Evolutionary conservation across 2,113 vertebrate genomes (phyloP).

Genomic region (Rhea americana): DNA sequence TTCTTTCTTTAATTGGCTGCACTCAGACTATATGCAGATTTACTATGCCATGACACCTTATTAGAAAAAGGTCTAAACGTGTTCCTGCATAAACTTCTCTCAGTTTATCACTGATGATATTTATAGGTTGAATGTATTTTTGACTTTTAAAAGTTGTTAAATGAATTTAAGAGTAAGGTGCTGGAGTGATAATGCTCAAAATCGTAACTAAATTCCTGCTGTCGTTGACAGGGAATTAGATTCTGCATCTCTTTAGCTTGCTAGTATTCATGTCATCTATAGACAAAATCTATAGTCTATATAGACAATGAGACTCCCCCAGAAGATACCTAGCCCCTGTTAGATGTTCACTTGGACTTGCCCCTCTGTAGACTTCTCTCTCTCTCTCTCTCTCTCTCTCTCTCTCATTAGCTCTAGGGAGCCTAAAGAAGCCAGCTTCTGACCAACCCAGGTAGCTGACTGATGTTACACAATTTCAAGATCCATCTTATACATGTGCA

Average conservation of each 20-base stretch:
- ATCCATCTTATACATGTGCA: accelerated
- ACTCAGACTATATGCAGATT: background rate
- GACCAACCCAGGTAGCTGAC: background rate
- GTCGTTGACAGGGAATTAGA: background rate
- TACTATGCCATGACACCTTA: accelerated
- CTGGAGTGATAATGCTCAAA: background rate
- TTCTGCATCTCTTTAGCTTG: background rate
- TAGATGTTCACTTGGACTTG: background rate
- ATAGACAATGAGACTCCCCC: background rate
- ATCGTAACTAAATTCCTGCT: background rate
- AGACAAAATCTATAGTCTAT: background rate
- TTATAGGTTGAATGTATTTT: background rate
- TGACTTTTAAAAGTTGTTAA: background rate
- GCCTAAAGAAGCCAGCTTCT: background rate
- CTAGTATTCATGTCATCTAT: background rate
- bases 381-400: background rate
- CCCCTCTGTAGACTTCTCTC: background rate
- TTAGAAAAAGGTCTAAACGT: background rate
- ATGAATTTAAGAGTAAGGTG: background rate
- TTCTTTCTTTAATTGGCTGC: background rate
- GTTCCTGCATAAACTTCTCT: background rate
- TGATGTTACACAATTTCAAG: background rate
- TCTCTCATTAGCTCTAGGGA: background rate
- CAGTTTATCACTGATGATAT: background rate
- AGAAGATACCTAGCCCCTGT: background rate